Percentiles rank a stretch among this genome's conserved stretches.
Conservation (phyloP, 2,888 invertebrate genomes). For the Sarcophaga caerulescens region DNA sequence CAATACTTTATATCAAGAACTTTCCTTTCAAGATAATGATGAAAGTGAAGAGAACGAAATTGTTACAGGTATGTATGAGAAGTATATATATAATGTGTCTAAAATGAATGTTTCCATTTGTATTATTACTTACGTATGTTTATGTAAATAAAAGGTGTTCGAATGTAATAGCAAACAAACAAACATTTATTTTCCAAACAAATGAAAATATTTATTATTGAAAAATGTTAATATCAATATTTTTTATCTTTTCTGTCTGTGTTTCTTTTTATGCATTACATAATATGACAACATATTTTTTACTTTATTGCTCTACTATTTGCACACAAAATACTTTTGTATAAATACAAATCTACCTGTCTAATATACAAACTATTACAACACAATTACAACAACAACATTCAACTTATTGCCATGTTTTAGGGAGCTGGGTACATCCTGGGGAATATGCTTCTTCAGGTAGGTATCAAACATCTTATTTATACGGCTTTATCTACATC, state of each 20-base stretch:
- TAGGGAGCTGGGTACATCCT: conserved; percentile 98
- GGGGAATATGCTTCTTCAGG: conserved; percentile 99
- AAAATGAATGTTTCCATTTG: not conserved
- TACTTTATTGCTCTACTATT: conserved; percentile 25
- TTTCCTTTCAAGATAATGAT: conserved; percentile 95
- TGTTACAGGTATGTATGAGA: conserved; percentile 89
- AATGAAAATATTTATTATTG: conserved; percentile 20
- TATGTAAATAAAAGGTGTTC: conserved; percentile 25
- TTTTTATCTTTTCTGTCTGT: conserved; percentile 22
- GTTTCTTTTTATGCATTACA: conserved; percentile 52
- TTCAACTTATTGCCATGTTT: conserved; percentile 39
- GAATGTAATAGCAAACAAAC: not conserved
- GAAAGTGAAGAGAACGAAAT: conserved; percentile 93
- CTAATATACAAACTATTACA: conserved; percentile 22
- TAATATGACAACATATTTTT: conserved; percentile 23
- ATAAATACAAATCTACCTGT: conserved; percentile 15
- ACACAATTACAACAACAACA: conserved; percentile 27
- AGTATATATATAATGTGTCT: not conserved
- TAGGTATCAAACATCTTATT: conserved; percentile 82
- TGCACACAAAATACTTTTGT: conserved; percentile 44
- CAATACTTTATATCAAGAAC: conserved; percentile 95
- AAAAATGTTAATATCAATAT: conserved; percentile 31
- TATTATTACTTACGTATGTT: not conserved
- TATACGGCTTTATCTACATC: conserved; percentile 79
- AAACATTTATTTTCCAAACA: not conserved